Evolutionary conservation across 1,140 invertebrate species (phyloP), one percentile per base, ranked within the genome.

Genomic region (Heliconius hewitsoni): DNA sequence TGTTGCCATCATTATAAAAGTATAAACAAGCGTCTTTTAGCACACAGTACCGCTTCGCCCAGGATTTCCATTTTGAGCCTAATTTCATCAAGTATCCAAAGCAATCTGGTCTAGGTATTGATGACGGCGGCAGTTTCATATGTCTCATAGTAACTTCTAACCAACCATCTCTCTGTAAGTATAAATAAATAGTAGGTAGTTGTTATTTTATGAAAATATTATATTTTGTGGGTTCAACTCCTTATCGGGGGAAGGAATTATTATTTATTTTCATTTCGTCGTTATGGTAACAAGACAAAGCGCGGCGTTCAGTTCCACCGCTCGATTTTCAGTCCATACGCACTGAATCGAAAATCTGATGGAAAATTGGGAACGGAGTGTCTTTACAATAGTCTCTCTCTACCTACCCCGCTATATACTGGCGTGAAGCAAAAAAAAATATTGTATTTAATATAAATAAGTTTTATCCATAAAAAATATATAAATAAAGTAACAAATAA

Each of bases 21-120:
- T 98, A 99, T 16, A 99, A 95, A 86, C 98, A 98, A 71, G 98
- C 98, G 93, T 99, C 98, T 93, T 99, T 99, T 8, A 99, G 95
- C 30, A 99, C 97, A 95, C 98, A 99, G 95, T 98, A 99, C 71
- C 98, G 96, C 86, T 97, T 96, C 79, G 97, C 97, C 98, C 98
- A 99, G 72, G 96, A 97, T 94, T 97, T 98, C 96, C 95, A 97
- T 91, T 96, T 97, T 84, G 93, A 97, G 89, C 95, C 96, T 52
- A 98, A 96, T 92, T 99, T 99, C 87, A 96, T 96, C 30, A 99
- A 95, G 91, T 97, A 98, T 19, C 99, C 99, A 86, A 97, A 97
- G 93, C 98, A 99, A 87, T 99, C 98, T 1, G 98, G 97, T 78
- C 97, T 95, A 37, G 96, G 95, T 78, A 99, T 97, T 60, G 96